These are phyloP conservation scores for Scaptomyza montana DNA, from an alignment of 1,140 invertebrate species.

Conservation along the genomic window DNA sequence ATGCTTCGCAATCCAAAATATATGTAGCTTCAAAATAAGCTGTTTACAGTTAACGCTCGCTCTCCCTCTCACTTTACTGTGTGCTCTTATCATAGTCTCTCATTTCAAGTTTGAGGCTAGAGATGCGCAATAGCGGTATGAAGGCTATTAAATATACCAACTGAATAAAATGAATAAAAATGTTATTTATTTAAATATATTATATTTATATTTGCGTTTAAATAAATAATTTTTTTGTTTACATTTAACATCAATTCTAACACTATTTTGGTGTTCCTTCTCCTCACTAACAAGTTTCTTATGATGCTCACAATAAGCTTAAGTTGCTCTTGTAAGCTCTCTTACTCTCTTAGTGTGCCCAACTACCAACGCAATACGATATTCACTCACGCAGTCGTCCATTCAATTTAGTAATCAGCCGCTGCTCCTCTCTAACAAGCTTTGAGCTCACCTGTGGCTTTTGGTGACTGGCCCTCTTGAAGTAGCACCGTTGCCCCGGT, in stretches of 20 bases:
- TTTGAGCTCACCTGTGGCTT: slow-evolving; percentile 45
- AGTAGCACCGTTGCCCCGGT: slow-evolving; percentile 42
- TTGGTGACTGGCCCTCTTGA: slow-evolving; percentile 33
- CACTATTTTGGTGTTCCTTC: too few relatives aligned
- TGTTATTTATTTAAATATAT: too few relatives aligned
- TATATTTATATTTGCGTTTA: too few relatives aligned
- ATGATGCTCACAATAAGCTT: neutral
- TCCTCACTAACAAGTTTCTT: too few relatives aligned
- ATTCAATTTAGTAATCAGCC: neutral
- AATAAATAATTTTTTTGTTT: too few relatives aligned
- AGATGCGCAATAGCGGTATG: neutral
- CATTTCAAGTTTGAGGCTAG: slow-evolving; percentile 36
- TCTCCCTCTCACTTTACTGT: neutral
- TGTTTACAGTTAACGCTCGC: neutral
- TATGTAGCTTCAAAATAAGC: neutral
- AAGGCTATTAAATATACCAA: too few relatives aligned
- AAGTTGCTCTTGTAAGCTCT: neutral
- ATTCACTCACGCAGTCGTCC: neutral
- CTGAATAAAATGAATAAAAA: too few relatives aligned
- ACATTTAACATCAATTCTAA: too few relatives aligned
- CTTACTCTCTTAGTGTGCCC: neutral
- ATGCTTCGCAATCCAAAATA: slow-evolving; percentile 21
- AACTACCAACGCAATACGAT: slow-evolving; percentile 4
- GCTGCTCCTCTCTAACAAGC: slow-evolving; percentile 30
- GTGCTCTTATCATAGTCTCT: slow-evolving; percentile 2